Percentiles rank a stretch among this genome's conserved stretches.
phyloP scores from a whole-genome alignment of 2,888 invertebrate species.

The Galeopsomyia nigrocyanea region DNA sequence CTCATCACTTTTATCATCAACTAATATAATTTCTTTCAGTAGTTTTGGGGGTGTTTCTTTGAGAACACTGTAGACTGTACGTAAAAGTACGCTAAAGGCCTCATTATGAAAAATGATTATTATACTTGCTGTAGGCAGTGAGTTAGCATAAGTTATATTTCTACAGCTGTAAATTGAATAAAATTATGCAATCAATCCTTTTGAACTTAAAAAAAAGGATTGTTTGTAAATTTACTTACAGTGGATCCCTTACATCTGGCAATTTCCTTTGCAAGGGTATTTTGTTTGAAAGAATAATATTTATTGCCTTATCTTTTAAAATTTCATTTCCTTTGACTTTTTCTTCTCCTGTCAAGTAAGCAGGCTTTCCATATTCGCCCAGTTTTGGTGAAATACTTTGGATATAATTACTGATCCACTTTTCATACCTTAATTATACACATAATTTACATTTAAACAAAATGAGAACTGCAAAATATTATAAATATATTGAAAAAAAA shows the following conservation, averaged over 20 bases:
- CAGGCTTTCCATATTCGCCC: constrained; percentile 81
- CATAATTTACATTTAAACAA: constrained; percentile 71
- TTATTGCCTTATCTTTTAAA: constrained; percentile 87
- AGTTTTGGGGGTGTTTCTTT: constrained; percentile 79
- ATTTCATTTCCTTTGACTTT: constrained; percentile 78
- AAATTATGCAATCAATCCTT: not conserved
- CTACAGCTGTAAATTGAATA: constrained; percentile 71
- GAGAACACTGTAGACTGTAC: constrained; percentile 92
- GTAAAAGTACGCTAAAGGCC: constrained; percentile 85
- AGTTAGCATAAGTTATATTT: constrained; percentile 75
- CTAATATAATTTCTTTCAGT: constrained; percentile 91
- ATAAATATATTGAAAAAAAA: not conserved
- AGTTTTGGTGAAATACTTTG: constrained; percentile 77
- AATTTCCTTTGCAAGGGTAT: constrained; percentile 87
- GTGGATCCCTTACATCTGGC: constrained; percentile 73
- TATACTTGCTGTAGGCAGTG: constrained; percentile 80
- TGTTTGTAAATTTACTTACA: constrained; percentile 57
- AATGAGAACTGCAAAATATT: constrained; percentile 28
- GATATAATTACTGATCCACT: constrained; percentile 75
- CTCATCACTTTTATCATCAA: constrained; percentile 93
- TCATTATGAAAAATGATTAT: constrained; percentile 92
- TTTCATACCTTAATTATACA: constrained; percentile 64
- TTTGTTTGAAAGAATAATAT: constrained; percentile 89
- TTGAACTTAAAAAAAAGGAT: not conserved
- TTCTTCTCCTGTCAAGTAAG: constrained; percentile 77